phyloP scores from a whole-genome alignment of 2,888 invertebrate species.

The Scaptomyza flava region DNA sequence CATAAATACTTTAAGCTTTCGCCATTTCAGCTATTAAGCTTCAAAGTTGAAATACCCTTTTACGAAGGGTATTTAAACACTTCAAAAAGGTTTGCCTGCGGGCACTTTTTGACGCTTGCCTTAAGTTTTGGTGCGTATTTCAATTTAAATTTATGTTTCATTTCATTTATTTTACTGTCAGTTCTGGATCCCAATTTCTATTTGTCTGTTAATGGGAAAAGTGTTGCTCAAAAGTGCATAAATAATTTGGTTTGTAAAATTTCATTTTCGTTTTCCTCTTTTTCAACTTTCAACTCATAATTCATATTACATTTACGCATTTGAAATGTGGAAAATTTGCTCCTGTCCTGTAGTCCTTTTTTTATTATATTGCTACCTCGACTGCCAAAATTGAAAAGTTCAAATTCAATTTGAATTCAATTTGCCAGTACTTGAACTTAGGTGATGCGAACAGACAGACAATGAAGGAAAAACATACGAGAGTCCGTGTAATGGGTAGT shows the following conservation, averaged over 20 bases:
- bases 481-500: slow-evolving; percentile 70
- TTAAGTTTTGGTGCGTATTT: slow-evolving; percentile 48
- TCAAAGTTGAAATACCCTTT: background rate
- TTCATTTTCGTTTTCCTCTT: slow-evolving; percentile 59
- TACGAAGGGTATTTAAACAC: slow-evolving; percentile 15
- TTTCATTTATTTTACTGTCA: slow-evolving; percentile 63
- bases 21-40: background rate
- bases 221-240: slow-evolving; percentile 73
- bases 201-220: slow-evolving; percentile 57
- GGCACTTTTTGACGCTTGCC: slow-evolving; percentile 48
- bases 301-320: slow-evolving; percentile 74
- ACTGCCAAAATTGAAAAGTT: slow-evolving; percentile 82
- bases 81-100: slow-evolving; percentile 39
- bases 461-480: slow-evolving; percentile 35
- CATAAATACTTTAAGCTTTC: background rate
- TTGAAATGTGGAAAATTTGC: slow-evolving; percentile 59
- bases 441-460: slow-evolving; percentile 62
- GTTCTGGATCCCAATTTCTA: slow-evolving; percentile 14
- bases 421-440: slow-evolving; percentile 66
- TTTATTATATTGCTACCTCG: slow-evolving; percentile 11
- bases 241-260: slow-evolving; percentile 76
- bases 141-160: slow-evolving; percentile 70
- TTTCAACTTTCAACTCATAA: slow-evolving; percentile 64
- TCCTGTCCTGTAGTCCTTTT: slow-evolving; percentile 29
- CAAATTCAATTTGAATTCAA: slow-evolving; percentile 85